Base-by-base conservation (phyloP, 2,113 vertebrate species). In the Triplophysa tibetana region DNA sequence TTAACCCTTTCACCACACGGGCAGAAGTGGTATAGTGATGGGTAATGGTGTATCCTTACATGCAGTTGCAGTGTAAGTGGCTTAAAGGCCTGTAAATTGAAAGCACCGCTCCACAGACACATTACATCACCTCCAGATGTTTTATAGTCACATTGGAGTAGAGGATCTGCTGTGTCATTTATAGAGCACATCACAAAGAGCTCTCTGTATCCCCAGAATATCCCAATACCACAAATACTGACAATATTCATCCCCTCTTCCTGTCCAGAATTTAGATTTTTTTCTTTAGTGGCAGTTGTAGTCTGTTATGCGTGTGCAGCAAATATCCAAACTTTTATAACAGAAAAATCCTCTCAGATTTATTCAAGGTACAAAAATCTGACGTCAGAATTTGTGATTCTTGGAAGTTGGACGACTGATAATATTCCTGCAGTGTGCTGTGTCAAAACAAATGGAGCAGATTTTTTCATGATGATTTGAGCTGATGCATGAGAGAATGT, bases 321-420 rank as follows among this genome's bases (percentile, higher is more conserved):
- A 73, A 58, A 79, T 64, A 43, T 60, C 67, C 78, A 64, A 16
- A 56, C n/a, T 26, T 50, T 80, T 38, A 50, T 50, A 61, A 74
- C 2, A 4, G 11, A 87, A 87, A 82, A 8, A 24, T 88, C 69
- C 16, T 73, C 52, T 77, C 68, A 76, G 78, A 80, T 77, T 61
- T 70, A 64, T 69, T 77, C 41, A 70, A 75, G 65, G 67, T 62
- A 73, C 81, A 70, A 50, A 80, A 81, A 81, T 81, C 65, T 79
- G 45, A 78, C 70, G 64, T 56, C 29, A 80, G 33, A 78, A 67
- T 78, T 67, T 86, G 82, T 88, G 64, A 78, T 82, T 79, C 26
- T 86, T 87, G 82, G 83, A 84, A 63, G 2, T 7, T n/a, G 19
- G 16, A 74, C 54, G 48, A 16, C 24, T 77, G 77, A 82, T 33